Evolutionary conservation across 2,797 vertebrate species (phyloP), one percentile per base, ranked within the genome.

Genomic region (Sebastolobus alascanus): DNA sequence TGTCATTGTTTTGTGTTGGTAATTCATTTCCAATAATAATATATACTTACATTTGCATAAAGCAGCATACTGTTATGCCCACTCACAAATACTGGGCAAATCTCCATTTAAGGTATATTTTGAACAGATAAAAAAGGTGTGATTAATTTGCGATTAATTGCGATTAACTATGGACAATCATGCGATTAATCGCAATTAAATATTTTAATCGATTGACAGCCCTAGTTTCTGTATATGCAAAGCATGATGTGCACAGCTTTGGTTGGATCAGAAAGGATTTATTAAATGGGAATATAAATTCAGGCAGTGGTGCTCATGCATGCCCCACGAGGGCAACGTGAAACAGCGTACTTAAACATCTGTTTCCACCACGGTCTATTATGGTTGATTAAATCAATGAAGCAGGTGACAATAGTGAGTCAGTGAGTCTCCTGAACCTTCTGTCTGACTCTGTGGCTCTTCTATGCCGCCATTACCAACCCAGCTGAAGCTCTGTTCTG

Each of bases 391-490:
- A 38, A 27, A 12, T 25, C 12, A 40, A n/a, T 60, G 55, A 31
- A 61, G 0, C 43, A 58, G 46, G 31, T 58, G 5, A 55, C 37
- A 8, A 4, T 3, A 22, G 38, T 61, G 54, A n/a, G 76, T 69
- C 33, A 6, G 60, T 6, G 43, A 22, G 22, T 22, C 55, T 27
- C 14, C 11, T 46, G 70, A 75, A 38, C 25, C 54, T 56, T 16
- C 35, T 10, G 20, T 31, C 13, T 2, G 46, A 79, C 60, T 60
- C 55, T 2, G 46, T 1, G 9, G 14, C 58, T 67, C 35, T 20
- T 58, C 38, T 59, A 29, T 5, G n/a, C 25, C 8, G 59, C 69
- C 88, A 69, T 88, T 80, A 87, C 77, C 78, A 80, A 70, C 31
- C 69, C 35, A 58, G 59, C 76, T 37, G 75, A 74, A 43, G 85